phyloP scores from a whole-genome alignment of 2,888 invertebrate species.

The Torymus tubicola region DNA sequence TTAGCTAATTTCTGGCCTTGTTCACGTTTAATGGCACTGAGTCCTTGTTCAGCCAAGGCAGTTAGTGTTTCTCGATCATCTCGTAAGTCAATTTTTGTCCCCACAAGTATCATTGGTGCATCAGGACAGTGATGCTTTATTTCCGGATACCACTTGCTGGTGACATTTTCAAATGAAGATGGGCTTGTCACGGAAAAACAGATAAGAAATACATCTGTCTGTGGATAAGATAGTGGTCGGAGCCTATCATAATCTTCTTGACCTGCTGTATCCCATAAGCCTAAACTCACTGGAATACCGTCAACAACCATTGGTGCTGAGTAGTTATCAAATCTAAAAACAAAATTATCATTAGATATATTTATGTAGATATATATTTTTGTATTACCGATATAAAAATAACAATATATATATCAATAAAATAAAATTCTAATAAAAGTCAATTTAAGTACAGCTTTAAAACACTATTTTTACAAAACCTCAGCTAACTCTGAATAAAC shows the following conservation, averaged over 20 bases:
- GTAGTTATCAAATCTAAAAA: slow-evolving; percentile 95
- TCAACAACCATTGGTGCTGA: slow-evolving; percentile 99
- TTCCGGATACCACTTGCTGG: slow-evolving; percentile 99
- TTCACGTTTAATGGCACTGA: slow-evolving; percentile 96
- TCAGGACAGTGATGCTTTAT: slow-evolving; percentile 99
- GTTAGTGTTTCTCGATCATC: slow-evolving; percentile 98
- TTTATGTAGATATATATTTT: too few relatives aligned
- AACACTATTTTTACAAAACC: too few relatives aligned
- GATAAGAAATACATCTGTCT: slow-evolving; percentile 99
- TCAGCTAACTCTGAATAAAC: too few relatives aligned
- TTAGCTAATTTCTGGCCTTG: slow-evolving; percentile 99
- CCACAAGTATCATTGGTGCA: slow-evolving; percentile 98
- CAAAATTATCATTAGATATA: background rate
- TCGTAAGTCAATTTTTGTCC: slow-evolving; percentile 98
- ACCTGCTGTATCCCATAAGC: slow-evolving; percentile 98
- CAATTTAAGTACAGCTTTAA: too few relatives aligned
- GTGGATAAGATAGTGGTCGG: slow-evolving; percentile 97
- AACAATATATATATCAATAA: too few relatives aligned
- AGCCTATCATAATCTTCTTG: slow-evolving; percentile 98
- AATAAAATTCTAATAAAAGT: too few relatives aligned
- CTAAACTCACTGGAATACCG: slow-evolving; percentile 96
- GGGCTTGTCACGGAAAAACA: slow-evolving; percentile 99
- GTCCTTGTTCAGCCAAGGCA: slow-evolving; percentile 93
- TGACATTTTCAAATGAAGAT: slow-evolving; percentile 99
- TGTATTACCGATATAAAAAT: too few relatives aligned